phyloP scores from a whole-genome alignment of 2,113 vertebrate species.

The Chamaea fasciata region DNA sequence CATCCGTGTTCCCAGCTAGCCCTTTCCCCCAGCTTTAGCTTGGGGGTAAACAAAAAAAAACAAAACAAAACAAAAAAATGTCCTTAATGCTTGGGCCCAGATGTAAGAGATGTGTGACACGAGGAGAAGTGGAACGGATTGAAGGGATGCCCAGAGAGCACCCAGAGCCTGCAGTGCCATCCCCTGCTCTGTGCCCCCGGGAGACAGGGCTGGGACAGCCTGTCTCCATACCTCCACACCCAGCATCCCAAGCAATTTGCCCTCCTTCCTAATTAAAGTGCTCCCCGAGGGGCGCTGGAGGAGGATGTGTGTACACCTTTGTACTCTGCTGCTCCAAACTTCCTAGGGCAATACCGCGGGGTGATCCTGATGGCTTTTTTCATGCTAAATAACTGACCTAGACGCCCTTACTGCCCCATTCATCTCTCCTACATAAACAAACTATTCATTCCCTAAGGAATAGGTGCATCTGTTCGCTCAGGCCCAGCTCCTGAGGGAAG shows the following conservation, averaged over 20 bases:
- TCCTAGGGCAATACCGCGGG: conserved; percentile 10
- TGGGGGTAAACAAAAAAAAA: not conserved
- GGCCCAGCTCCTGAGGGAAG: conserved; percentile 33
- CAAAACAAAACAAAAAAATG: too few relatives aligned
- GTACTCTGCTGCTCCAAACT: conserved; percentile 26
- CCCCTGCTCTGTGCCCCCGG: not conserved
- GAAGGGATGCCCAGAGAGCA: not conserved
- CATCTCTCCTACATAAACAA: conserved; percentile 58
- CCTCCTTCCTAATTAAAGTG: conserved; percentile 58
- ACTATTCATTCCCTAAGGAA: conserved; percentile 52
- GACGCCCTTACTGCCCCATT: conserved; percentile 44
- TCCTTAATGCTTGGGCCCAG: not conserved
- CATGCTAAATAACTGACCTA: conserved; percentile 63
- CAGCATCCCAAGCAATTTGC: not conserved
- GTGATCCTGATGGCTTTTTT: conserved; percentile 55
- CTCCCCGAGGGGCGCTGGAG: conserved; percentile 2
- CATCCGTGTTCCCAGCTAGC: conserved; percentile 7
- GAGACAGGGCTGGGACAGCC: not conserved
- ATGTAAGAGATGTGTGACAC: not conserved
- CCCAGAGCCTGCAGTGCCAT: not conserved
- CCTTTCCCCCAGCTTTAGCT: not conserved
- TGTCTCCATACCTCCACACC: conserved; percentile 29
- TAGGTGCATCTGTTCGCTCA: conserved; percentile 38
- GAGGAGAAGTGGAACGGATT: not conserved
- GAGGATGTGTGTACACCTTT: conserved; percentile 51